Conservation (phyloP, 2,888 invertebrate genomes). For the Idaea biselata region DNA sequence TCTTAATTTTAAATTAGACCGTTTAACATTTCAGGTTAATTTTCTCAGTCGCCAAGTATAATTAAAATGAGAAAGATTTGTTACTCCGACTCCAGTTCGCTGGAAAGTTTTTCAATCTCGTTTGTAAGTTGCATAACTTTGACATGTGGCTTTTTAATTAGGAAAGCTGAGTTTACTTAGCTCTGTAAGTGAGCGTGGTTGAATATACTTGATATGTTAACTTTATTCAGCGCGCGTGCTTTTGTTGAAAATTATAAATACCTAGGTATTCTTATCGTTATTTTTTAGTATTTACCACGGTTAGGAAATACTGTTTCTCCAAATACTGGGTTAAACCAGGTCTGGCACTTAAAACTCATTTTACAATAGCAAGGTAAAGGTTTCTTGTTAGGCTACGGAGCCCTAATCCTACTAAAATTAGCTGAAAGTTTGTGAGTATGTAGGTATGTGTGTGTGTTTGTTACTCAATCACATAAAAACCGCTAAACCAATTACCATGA, state of each 20-base stretch:
- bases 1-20: background rate
- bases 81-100: background rate
- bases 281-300: too few relatives aligned
- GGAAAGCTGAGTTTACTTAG: background rate
- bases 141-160: slow-evolving; percentile 1
- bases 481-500: too few relatives aligned
- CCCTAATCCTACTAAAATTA: too few relatives aligned
- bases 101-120: background rate
- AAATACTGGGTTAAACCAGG: too few relatives aligned
- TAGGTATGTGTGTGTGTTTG: too few relatives aligned
- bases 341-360: too few relatives aligned
- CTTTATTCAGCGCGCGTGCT: background rate
- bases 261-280: too few relatives aligned
- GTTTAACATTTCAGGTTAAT: background rate
- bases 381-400: too few relatives aligned
- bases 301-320: too few relatives aligned
- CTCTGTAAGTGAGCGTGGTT: background rate
- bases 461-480: too few relatives aligned
- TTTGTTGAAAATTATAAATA: background rate
- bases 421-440: too few relatives aligned
- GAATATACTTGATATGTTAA: background rate
- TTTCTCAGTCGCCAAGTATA: background rate
- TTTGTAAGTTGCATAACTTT: background rate
- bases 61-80: background rate
- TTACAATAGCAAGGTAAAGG: too few relatives aligned